A percentile compares a stretch with the other conserved stretches of the same genome.
phyloP scores from a whole-genome alignment of 2,888 invertebrate genomes.

The Habroteleia sp. region DNA sequence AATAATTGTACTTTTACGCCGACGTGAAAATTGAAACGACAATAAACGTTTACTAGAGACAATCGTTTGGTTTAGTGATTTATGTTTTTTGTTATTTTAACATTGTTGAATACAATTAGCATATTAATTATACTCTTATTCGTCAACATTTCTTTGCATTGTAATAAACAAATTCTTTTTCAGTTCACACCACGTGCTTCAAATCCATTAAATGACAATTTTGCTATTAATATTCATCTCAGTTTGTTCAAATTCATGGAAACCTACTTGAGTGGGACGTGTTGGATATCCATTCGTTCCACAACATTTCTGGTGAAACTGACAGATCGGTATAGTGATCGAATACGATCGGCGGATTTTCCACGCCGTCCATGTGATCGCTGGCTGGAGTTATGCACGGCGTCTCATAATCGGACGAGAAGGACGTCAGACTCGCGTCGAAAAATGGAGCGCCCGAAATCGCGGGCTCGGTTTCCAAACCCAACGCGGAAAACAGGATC shows the following conservation, averaged over 20 bases:
- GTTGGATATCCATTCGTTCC: slow-evolving; percentile 76
- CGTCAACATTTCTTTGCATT: too few species aligned
- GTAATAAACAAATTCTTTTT: too few species aligned
- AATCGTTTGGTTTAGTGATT: too few species aligned
- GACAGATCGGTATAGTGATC: slow-evolving; percentile 76
- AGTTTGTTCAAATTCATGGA: slow-evolving; percentile 10
- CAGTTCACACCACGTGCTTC: too few species aligned
- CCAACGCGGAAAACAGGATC: slow-evolving; percentile 77
- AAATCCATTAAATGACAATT: too few species aligned
- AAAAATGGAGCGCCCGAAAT: slow-evolving; percentile 67
- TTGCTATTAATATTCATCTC: too few species aligned
- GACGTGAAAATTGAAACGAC: too few species aligned
- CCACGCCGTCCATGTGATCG: slow-evolving; percentile 68
- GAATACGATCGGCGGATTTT: slow-evolving; percentile 62
- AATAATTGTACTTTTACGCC: too few species aligned
- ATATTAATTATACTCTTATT: too few species aligned
- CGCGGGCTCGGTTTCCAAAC: slow-evolving; percentile 70
- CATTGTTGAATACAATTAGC: too few species aligned
- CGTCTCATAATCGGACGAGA: slow-evolving; percentile 72
- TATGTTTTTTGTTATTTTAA: too few species aligned
- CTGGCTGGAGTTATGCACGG: slow-evolving; percentile 71
- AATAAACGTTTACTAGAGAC: too few species aligned
- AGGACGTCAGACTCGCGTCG: slow-evolving; percentile 58
- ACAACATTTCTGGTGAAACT: slow-evolving; percentile 73
- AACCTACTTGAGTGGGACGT: slow-evolving; percentile 71